Conservation (phyloP, 2,888 invertebrate species). For the Epiblema foenella region DNA sequence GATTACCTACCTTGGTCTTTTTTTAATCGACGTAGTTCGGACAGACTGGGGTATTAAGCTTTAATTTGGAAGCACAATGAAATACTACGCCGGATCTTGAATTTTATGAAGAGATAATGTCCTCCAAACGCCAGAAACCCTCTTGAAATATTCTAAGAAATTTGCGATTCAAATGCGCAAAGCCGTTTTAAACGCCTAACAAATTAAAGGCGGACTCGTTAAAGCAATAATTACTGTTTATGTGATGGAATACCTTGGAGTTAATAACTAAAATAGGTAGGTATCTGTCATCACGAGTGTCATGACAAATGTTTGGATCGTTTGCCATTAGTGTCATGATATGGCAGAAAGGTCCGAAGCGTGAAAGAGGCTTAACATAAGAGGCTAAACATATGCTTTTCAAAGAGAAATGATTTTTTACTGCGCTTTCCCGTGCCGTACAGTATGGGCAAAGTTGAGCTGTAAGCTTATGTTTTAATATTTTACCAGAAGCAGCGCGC, state of each 20-base stretch:
- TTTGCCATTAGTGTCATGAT: background rate
- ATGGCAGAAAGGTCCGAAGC: constrained; percentile 25
- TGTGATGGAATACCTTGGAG: constrained; percentile 72
- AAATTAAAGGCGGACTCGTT: constrained; percentile 84
- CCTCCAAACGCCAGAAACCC: constrained; percentile 80
- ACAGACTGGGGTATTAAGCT: constrained; percentile 57
- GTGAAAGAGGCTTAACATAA: constrained; percentile 43
- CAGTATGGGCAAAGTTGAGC: constrained; percentile 55
- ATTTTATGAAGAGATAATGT: constrained; percentile 84
- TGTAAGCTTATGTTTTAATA: constrained; percentile 73
- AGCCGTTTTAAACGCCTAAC: constrained; percentile 85
- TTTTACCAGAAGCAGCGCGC: constrained; percentile 72
- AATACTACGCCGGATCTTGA: constrained; percentile 79
- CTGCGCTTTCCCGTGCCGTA: constrained; percentile 43
- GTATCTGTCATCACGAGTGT: constrained; percentile 5
- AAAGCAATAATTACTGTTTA: constrained; percentile 83
- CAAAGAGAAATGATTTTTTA: constrained; percentile 54
- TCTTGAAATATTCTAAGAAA: constrained; percentile 84
- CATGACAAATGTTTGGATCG: background rate
- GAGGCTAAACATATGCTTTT: no score
- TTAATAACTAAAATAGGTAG: constrained; percentile 21
- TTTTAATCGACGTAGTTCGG: constrained; percentile 19
- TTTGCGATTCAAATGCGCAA: constrained; percentile 85
- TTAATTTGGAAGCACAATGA: constrained; percentile 77
- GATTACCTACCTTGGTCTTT: background rate